Base-by-base conservation (phyloP, 2,888 invertebrate genomes). In the Germaria angustata region DNA sequence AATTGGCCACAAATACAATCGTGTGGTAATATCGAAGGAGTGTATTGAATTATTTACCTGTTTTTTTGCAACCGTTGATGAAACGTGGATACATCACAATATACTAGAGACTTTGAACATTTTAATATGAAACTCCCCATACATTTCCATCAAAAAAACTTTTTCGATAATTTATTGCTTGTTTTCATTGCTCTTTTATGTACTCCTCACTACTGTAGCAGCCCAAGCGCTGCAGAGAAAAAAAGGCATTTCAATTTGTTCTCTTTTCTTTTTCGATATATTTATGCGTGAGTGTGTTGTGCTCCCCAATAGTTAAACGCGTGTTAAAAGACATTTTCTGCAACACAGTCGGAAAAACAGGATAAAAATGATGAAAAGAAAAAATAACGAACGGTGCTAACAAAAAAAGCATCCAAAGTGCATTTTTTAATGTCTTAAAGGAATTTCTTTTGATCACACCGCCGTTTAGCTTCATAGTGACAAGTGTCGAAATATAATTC, bases 401-500 rank as follows among this genome's bases (percentile, higher is more conserved):
- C 6, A 39, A 8, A 34, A n/a, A 57, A 44, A 66, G 39, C 66
- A 77, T 61, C 77, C 28, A 28, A 72, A 81, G 66, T 72, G 72
- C 72, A 73, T 46, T 75, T 79, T 78, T 71, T 65, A 59, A 41
- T 71, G 78, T 78, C 75, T 79, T 79, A 36, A 69, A 82, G 79
- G 82, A 82, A 82, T 82, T 79, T 51, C 59, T 36, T 79, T 82
- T 82, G 82, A 82, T 82, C 71, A 32, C 6, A 15, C 59, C 69
- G 71, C 75, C 75, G 79, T 65, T 79, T 76, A 71, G 82, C 55
- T 82, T 76, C 71, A 73, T 61, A 79, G 65, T 82, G 82, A 82
- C 82, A 82, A 82, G 82, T 82, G 82, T 79, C 82, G 82, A 82
- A 82, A 79, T 82, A 69, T 82, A 82, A 82, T 82, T 79, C 82